Evolutionary conservation across 2,888 invertebrate species (phyloP).

Genomic region (Aporophyla lueneburgensis): DNA sequence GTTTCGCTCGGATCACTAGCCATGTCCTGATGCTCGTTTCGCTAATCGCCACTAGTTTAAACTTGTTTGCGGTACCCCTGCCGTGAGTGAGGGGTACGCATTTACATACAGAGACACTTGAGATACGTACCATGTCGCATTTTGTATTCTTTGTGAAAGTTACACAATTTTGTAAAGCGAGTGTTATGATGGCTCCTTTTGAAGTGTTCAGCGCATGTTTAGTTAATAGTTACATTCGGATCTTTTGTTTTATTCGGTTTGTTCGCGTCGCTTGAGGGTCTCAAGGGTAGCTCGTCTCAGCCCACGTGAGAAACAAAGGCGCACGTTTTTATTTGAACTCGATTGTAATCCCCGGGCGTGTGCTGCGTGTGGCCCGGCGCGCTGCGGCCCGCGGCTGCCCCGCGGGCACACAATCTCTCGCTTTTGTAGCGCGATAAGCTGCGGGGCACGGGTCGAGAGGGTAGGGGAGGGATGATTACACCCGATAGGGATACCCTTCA

Average conservation of each 20-base stretch:
- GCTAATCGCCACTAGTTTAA: slow-evolving; percentile 27
- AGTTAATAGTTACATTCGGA: slow-evolving; percentile 44
- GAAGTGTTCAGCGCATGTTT: slow-evolving; percentile 44
- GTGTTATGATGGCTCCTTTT: slow-evolving; percentile 40
- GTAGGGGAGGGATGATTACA: slow-evolving; percentile 59
- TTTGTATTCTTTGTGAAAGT: slow-evolving; percentile 15
- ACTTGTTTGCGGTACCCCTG: not conserved
- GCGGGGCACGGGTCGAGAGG: slow-evolving; percentile 19
- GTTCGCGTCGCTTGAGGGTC: not conserved
- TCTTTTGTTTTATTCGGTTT: slow-evolving; percentile 50
- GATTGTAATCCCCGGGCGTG: slow-evolving; percentile 68
- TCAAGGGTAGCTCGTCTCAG: slow-evolving; percentile 23
- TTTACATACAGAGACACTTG: not conserved
- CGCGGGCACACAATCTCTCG: slow-evolving; percentile 52
- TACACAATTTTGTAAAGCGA: not conserved
- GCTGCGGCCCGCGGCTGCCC: slow-evolving; percentile 33
- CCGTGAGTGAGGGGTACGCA: not conserved
- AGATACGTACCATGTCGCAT: not conserved
- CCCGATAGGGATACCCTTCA: slow-evolving; percentile 71
- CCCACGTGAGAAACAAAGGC: slow-evolving; percentile 71
- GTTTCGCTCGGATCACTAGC: not conserved
- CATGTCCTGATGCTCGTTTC: slow-evolving; percentile 6
- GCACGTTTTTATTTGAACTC: slow-evolving; percentile 75
- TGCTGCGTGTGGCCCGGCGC: slow-evolving; percentile 34
- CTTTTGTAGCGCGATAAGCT: slow-evolving; percentile 73